Evolutionary conservation across 2,113 vertebrate genomes (phyloP).

Genomic region (Polypterus senegalus): DNA sequence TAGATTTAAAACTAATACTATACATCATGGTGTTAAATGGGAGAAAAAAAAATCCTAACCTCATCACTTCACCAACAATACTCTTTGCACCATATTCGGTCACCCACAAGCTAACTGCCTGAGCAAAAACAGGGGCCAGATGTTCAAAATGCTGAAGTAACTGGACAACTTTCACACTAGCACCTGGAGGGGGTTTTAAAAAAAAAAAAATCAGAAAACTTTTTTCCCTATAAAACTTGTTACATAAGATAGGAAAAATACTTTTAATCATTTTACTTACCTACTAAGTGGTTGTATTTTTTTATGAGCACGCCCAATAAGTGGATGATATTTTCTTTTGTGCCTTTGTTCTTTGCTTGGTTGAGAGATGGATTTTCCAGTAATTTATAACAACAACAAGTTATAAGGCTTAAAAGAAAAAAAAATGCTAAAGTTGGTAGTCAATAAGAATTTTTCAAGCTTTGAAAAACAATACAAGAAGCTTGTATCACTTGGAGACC

Average conservation of each 20-base stretch:
- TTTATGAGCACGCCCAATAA: slow-evolving; percentile 69
- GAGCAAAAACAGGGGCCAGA: slow-evolving; percentile 67
- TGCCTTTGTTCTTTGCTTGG: slow-evolving; percentile 67
- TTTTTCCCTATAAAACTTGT: not conserved
- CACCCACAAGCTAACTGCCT: slow-evolving; percentile 73
- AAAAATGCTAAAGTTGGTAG: not conserved
- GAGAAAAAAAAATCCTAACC: slow-evolving; percentile 41
- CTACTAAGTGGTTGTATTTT: slow-evolving; percentile 74
- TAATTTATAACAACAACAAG: slow-evolving; percentile 78
- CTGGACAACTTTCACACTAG: slow-evolving; percentile 79
- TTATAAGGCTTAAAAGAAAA: slow-evolving; percentile 62
- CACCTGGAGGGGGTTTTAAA: slow-evolving; percentile 41
- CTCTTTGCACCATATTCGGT: slow-evolving; percentile 74
- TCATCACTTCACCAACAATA: slow-evolving; percentile 81
- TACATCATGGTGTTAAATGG: not conserved
- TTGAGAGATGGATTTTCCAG: slow-evolving; percentile 76
- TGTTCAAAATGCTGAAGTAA: slow-evolving; percentile 90
- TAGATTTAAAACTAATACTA: not conserved
- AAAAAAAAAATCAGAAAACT: too few species aligned
- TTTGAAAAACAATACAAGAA: too few species aligned
- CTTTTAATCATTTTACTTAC: slow-evolving; percentile 44
- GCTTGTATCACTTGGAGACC: too few species aligned
- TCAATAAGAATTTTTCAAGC: too few species aligned
- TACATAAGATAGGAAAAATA: not conserved
- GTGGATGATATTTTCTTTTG: slow-evolving; percentile 61